Evolutionary conservation across 1,140 invertebrate genomes (phyloP), one percentile per base, ranked within the genome.

Genomic region (Caenorhabditis inopinata): DNA sequence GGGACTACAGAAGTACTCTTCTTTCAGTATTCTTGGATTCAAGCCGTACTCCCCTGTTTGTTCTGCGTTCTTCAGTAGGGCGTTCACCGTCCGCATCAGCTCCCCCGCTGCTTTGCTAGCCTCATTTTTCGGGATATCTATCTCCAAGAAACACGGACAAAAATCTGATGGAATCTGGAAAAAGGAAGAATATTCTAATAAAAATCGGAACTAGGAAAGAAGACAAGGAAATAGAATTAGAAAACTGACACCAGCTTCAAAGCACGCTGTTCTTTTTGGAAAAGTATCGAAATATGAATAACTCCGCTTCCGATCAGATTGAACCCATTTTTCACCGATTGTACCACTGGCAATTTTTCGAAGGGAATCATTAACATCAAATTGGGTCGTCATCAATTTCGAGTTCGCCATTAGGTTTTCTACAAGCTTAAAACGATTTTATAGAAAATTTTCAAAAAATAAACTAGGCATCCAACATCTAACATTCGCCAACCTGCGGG

Each of bases 371-470:
- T 85, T 83, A 46, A 82, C 82, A 85, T 49, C 88, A 81, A 76
- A 88, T 32, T 35, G 88, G 1, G 74, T 89, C 74, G 25, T 89
- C 85, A 84, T 87, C 80, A 32, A 42, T 51, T 84, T 76, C n/a
- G 85, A 79, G 84, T 97, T 98, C 14, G 86, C 85, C 73, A 89
- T 89, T 12, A 97, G 86, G 82, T 94, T 94, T 27, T 89, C 84
- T 58, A 91, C 91, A 1, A 93, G 91, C 29, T 91, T 85, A 49
- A 35, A 29, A 51, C 23, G 9, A 14, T 7, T 42, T 42, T n/a
- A n/a, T n/a, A n/a, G n/a, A n/a, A n/a, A n/a, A n/a, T n/a, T n/a
- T n/a, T n/a, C n/a, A n/a, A n/a, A n/a, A n/a, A n/a, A n/a, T n/a
- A n/a, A n/a, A n/a, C n/a, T n/a, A n/a, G n/a, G n/a, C n/a, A n/a